Evolutionary conservation across 2,113 vertebrate genomes (phyloP), one percentile per base, ranked within the genome.

Genomic region (Scalopus aquaticus): DNA sequence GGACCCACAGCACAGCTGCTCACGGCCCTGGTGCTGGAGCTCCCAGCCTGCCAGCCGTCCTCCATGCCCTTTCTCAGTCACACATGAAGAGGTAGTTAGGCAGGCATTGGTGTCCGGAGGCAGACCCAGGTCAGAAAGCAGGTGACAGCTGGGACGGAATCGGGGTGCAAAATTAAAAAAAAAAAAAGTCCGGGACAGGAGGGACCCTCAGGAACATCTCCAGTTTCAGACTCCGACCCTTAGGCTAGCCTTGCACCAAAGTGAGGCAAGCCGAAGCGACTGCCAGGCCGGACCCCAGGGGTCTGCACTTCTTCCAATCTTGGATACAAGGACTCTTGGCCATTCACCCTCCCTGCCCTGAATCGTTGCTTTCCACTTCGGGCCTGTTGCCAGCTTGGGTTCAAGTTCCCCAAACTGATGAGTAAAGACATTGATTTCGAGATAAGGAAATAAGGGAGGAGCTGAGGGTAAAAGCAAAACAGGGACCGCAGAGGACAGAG

Each of bases 371-470:
- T 93, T 79, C 74, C n/a, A 79, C 51, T 69, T 81, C 39, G 82
- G 58, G 51, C 42, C 70, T 80, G 13, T 84, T 91, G 86, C 91
- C 91, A 94, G 56, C 58, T 74, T 62, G 56, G 58, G 88, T 89
- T 96, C 95, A 96, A 93, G 86, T 96, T n/a, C 51, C 44, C n/a
- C 58, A 82, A 42, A 81, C 24, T 82, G 51, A 83, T 88, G 78
- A 90, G 49, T 80, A 79, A 91, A 96, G 85, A 94, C 44, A 76
- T 79, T 83, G 60, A 39, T 95, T 97, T 93, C 5, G 16, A 88
- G 95, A 96, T 95, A 95, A 95, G 54, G 51, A 90, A 84, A 87
- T 90, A 92, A 90, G 85, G 88, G 30, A 96, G 42, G 58, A 89
- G 32, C n/a, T 93, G 35, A 85, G 51, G 1, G 15, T 35, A 20